Evolutionary conservation across 2,888 invertebrate genomes (phyloP).

Genomic region (Odontocolon sp.): DNA sequence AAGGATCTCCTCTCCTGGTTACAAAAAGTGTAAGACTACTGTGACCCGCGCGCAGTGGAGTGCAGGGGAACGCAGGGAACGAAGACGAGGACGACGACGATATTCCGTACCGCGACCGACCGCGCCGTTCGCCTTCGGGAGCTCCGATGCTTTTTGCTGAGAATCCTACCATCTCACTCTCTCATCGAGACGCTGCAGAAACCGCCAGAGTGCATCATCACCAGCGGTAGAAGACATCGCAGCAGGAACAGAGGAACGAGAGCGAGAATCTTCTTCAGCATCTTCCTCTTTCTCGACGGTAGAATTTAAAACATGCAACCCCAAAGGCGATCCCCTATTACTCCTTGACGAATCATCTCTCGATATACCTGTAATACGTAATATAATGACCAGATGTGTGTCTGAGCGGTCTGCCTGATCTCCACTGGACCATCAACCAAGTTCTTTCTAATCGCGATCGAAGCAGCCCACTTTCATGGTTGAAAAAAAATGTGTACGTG

Average conservation of each 20-base stretch:
- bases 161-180: constrained; percentile 25
- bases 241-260: constrained; percentile 16
- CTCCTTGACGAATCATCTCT: constrained; percentile 20
- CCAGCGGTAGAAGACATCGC: neutral
- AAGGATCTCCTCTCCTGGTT: constrained; percentile 46
- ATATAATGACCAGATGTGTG: constrained; percentile 31
- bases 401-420: constrained; percentile 27
- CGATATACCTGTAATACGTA: constrained; percentile 8
- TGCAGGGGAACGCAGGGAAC: neutral
- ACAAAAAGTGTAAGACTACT: constrained; percentile 73
- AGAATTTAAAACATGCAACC: constrained; percentile 79
- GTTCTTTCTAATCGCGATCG: constrained; percentile 29
- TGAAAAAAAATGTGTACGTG: constrained; percentile 23
- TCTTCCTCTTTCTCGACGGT: constrained; percentile 73
- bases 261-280: too few relatives aligned
- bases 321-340: constrained; percentile 28
- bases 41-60: constrained; percentile 69
- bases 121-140: constrained; percentile 41
- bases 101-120: constrained; percentile 21
- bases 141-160: constrained; percentile 73
- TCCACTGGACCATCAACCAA: neutral
- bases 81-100: neutral
- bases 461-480: neutral
- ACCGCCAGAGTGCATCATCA: constrained; percentile 66
- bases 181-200: constrained; percentile 69